A percentile compares a stretch with the other conserved stretches of the same genome.
Conservation (phyloP, 2,797 vertebrate genomes). For the Iguana delicatissima region DNA sequence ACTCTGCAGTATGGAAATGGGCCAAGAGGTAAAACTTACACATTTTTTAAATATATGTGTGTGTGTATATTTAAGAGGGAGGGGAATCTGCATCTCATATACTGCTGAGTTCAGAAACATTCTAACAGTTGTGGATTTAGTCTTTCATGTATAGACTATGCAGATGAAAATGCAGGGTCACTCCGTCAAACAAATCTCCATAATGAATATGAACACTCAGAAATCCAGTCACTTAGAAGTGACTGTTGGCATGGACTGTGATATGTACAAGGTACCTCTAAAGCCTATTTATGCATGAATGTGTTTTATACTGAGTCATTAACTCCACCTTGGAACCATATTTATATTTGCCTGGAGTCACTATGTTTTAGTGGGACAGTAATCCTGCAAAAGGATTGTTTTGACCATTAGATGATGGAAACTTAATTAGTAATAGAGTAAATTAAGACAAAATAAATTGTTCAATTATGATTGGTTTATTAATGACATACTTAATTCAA, state of each 20-base stretch:
- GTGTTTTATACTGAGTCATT: conserved; percentile 69
- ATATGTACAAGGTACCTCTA: conserved; percentile 65
- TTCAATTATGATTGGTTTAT: conserved; percentile 1
- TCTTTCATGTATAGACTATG: conserved; percentile 54
- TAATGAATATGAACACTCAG: conserved; percentile 61
- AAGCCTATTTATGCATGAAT: conserved; percentile 65
- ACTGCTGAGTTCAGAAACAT: conserved; percentile 71
- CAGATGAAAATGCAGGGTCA: conserved; percentile 69
- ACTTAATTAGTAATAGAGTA: conserved; percentile 14
- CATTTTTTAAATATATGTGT: conserved; percentile 50
- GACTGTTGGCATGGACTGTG: conserved; percentile 65
- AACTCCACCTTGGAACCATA: conserved; percentile 68
- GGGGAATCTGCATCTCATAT: conserved; percentile 69
- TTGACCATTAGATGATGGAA: conserved; percentile 60
- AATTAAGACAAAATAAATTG: conserved; percentile 8
- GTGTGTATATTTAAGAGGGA: conserved; percentile 53
- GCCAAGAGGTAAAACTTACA: conserved; percentile 92
- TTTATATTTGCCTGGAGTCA: conserved; percentile 36
- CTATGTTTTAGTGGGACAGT: conserved; percentile 36
- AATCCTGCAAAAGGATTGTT: conserved; percentile 50
- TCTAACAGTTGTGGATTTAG: conserved; percentile 70
- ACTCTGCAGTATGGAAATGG: conserved; percentile 99
- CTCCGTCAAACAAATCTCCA: conserved; percentile 67
- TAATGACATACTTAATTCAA: conserved; percentile 32
- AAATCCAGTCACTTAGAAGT: conserved; percentile 64